Base-by-base conservation (phyloP, 2,113 vertebrate genomes). In the Xyrauchen texanus region DNA sequence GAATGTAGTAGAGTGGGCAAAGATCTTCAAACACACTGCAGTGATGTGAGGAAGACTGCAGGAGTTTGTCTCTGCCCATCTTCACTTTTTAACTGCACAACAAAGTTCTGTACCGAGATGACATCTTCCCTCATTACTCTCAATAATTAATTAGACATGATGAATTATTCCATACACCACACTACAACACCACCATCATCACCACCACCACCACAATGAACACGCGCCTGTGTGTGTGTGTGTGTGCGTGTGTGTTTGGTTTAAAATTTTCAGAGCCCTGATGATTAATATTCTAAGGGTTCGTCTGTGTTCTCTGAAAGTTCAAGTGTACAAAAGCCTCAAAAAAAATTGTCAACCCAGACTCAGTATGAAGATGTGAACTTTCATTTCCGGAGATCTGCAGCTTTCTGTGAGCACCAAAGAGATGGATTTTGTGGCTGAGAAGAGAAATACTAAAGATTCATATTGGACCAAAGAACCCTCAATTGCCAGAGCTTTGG, bases 141-240 rank as follows among this genome's bases (percentile, higher is more conserved):
- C 90, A 93, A 92, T 94, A 93, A 95, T 95, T 95, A 94, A 94
- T 94, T 93, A 91, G 91, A 89, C 90, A 85, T 88, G 87, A 92
- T 92, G 90, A 94, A 94, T 94, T 91, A 93, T 92, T 93, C 88
- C 86, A 90, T 93, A 93, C 90, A 90, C 82, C 90, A 90, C 76
- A 12, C 21, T 3, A 34, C 82, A 90, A 90, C 76, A 12, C 21
- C 21, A 34, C 21, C 21, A 34, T 34, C 21, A 34, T 34, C 21
- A 34, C 73, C 34, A 53, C 62, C 21, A 34, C 73, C 34, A 53
- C 62, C 52, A 76, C 62, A 78, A 78, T 66, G 34, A 15, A 69
- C 15, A 62, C 63, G 12, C n/a, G n/a, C n/a, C n/a, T n/a, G n/a
- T n/a, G n/a, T n/a, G n/a, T n/a, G n/a, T n/a, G n/a, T n/a, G n/a